phyloP scores from a whole-genome alignment of 2,888 invertebrate species.

The Coenonympha glycerion region DNA sequence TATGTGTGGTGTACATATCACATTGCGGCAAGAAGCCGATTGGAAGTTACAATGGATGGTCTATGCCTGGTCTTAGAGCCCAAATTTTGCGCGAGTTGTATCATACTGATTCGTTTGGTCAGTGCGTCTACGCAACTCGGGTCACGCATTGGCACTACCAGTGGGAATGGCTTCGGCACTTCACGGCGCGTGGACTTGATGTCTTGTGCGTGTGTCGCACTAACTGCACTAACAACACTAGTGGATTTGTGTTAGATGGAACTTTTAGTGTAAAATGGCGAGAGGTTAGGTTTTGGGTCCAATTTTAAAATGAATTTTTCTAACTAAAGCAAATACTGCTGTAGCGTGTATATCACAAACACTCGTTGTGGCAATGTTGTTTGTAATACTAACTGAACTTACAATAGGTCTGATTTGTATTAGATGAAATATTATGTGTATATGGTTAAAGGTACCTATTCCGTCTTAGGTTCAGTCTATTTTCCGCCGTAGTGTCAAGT shows the following conservation, averaged over 20 bases:
- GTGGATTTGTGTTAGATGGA: background rate
- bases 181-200: constrained; percentile 51
- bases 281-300: background rate
- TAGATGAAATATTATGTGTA: background rate
- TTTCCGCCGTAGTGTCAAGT: too few species aligned
- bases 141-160: constrained; percentile 65
- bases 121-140: constrained; percentile 71
- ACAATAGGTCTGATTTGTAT: constrained; percentile 12
- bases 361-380: too few species aligned
- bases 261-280: background rate
- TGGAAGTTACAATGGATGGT: too few species aligned
- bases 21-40: too few species aligned
- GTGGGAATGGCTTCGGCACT: constrained; percentile 60
- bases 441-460: too few species aligned
- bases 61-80: too few species aligned
- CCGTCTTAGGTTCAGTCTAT: too few species aligned
- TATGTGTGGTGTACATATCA: too few species aligned
- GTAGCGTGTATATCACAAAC: too few species aligned
- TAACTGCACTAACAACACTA: constrained; percentile 38
- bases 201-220: constrained; percentile 53
- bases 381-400: constrained; percentile 52
- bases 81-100: too few species aligned
- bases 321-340: too few species aligned
- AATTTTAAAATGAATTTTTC: too few species aligned
- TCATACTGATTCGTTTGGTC: constrained; percentile 35